Percentiles rank a stretch among this genome's conserved stretches.
These are phyloP conservation scores for Neolamprologus ventralis DNA, from an alignment of 2,113 vertebrate species.

Conservation along the genomic window DNA sequence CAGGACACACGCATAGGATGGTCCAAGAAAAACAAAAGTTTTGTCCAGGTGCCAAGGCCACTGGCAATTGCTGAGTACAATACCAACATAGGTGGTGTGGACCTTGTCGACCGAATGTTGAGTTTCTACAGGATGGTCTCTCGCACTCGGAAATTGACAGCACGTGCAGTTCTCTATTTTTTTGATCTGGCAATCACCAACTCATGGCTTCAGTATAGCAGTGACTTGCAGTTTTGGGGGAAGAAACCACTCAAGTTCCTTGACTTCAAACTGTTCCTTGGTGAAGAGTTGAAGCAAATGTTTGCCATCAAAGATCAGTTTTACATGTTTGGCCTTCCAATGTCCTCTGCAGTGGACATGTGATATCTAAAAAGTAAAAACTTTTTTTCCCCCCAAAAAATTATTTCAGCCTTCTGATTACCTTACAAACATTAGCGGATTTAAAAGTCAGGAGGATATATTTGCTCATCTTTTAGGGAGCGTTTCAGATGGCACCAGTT, in stretches of 20 bases:
- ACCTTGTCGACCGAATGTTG: neutral
- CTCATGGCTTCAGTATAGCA: neutral
- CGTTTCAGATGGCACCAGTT: neutral
- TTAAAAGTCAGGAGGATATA: neutral
- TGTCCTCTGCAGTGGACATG: neutral
- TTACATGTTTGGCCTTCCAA: neutral
- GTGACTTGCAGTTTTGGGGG: neutral
- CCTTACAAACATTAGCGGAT: accelerated
- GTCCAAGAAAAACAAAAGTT: neutral
- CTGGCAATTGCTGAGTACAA: neutral
- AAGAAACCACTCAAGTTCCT: neutral
- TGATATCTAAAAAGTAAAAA: neutral
- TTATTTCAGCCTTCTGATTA: neutral
- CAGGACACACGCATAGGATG: neutral
- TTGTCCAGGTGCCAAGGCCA: neutral
- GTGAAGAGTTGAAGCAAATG: neutral
- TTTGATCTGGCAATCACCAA: neutral
- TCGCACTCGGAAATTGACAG: neutral
- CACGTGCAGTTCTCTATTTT: neutral
- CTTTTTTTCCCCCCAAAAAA: accelerated
- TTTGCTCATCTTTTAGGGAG: neutral
- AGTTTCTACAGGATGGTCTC: neutral
- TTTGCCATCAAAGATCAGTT: neutral
- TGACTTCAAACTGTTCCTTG: neutral
- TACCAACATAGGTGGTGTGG: neutral